Evolutionary conservation across 2,888 invertebrate species (phyloP), one percentile per base, ranked within the genome.

Genomic region (Lampropteryx suffumata): DNA sequence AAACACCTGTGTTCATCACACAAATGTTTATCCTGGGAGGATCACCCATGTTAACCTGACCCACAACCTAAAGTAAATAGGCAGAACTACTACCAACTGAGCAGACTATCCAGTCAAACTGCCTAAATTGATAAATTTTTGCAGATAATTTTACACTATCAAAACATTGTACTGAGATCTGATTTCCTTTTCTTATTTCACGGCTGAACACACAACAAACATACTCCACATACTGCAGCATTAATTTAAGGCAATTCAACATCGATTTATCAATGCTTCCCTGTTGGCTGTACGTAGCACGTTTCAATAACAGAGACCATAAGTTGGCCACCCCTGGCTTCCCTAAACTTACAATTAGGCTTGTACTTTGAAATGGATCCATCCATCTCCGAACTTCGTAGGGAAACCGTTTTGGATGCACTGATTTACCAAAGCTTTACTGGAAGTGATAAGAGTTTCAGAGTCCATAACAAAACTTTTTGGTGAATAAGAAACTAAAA

Each of bases 311-410:
- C 60, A 51, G 33, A 48, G 51, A 43, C 56, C 47, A 50, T 66
- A 64, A 62, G 62, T 61, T 62, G 41, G 35, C 44, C 45, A 39
- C 50, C 46, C 49, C 27, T 41, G 48, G 41, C 42, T 49, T 51
- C 59, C 71, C 67, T 54, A 67, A 74, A 76, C 73, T 79, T 69
- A 74, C 76, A 76, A 81, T 81, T 77, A 80, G 73, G 62, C 73
- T 57, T 71, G 65, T 75, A 77, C 74, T 77, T 67, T 65, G 68
- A 63, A 79, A 82, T 73, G 69, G 73, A 76, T 71, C 72, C 76
- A 83, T 84, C 77, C 73, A 73, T 83, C 82, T 77, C 70, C 60
- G 68, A 79, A 82, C 74, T 82, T 78, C 69, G 64, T 63, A 65
- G 73, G 65, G 69, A 71, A 77, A 67, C 67, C 68, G 67, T 67